Percentiles rank a stretch among this genome's conserved stretches.
Conservation (phyloP, 2,888 invertebrate genomes). For the Acrocera orbiculus region DNA sequence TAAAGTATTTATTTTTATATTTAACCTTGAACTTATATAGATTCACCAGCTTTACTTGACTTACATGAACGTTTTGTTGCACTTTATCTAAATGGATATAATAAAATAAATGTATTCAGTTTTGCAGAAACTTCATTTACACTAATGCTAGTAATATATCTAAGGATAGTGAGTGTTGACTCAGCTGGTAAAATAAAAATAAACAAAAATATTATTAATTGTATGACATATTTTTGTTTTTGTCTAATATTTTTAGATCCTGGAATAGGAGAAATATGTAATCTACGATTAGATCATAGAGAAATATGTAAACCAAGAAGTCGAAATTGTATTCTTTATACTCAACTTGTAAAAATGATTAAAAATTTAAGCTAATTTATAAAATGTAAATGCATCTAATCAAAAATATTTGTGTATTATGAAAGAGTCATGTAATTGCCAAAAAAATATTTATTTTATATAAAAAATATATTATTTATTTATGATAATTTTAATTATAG, state of each 20-base stretch:
- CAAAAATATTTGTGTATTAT: too few species aligned
- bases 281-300: slow-evolving; percentile 61
- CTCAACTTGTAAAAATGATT: slow-evolving; percentile 45
- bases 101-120: slow-evolving; percentile 43
- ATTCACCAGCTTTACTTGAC: slow-evolving; percentile 46
- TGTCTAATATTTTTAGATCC: slow-evolving; percentile 41
- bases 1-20: slow-evolving; percentile 3
- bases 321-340: slow-evolving; percentile 47
- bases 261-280: slow-evolving; percentile 55
- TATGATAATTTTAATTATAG: too few species aligned
- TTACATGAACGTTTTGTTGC: slow-evolving; percentile 46
- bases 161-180: slow-evolving; percentile 57
- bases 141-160: slow-evolving; percentile 52
- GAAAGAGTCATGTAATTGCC: too few species aligned
- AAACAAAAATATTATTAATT: neutral
- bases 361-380: slow-evolving; percentile 25
- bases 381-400: neutral
- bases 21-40: slow-evolving; percentile 35
- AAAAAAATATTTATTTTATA: too few species aligned
- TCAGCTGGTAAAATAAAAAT: slow-evolving; percentile 44
- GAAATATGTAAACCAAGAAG: slow-evolving; percentile 73
- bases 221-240: neutral
- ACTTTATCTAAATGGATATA: slow-evolving; percentile 34
- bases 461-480: too few species aligned
- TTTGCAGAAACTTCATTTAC: slow-evolving; percentile 65